Conservation (phyloP, 2,888 invertebrate genomes). For the Yponomeuta sedellus region DNA sequence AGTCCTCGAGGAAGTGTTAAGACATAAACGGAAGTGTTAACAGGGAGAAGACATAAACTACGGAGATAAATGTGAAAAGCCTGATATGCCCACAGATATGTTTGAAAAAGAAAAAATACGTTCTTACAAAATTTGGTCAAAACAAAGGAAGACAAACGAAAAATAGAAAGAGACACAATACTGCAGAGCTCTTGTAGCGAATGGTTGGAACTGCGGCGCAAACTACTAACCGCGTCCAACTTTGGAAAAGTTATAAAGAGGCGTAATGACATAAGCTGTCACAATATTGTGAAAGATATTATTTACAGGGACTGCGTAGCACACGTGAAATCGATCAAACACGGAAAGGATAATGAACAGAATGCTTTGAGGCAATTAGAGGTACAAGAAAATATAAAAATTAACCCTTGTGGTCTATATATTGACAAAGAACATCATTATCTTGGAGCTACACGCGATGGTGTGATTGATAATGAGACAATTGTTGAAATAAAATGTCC, state of each 20-base stretch:
- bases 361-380: constrained; percentile 11
- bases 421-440: no score
- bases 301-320: constrained; percentile 13
- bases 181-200: constrained; percentile 9
- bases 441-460: no score
- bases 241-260: constrained; percentile 19
- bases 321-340: constrained; percentile 20
- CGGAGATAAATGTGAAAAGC: constrained; percentile 15
- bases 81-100: constrained; percentile 14
- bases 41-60: constrained; percentile 4
- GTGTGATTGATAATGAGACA: no score
- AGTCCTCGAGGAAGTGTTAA: constrained; percentile 7
- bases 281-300: constrained; percentile 18
- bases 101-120: constrained; percentile 2
- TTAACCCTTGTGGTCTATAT: no score
- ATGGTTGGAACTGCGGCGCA: constrained; percentile 12
- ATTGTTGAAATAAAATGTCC: no score
- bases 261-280: constrained; percentile 15
- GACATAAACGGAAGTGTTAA: constrained; percentile 5
- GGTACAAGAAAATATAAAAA: no score
- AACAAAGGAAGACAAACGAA: no score
- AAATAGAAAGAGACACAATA: constrained; percentile 13
- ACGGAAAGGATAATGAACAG: constrained; percentile 21
- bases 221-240: constrained; percentile 17
- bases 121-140: no score